phyloP scores from a whole-genome alignment of 2,797 vertebrate genomes.

The Siniperca scherzeri region DNA sequence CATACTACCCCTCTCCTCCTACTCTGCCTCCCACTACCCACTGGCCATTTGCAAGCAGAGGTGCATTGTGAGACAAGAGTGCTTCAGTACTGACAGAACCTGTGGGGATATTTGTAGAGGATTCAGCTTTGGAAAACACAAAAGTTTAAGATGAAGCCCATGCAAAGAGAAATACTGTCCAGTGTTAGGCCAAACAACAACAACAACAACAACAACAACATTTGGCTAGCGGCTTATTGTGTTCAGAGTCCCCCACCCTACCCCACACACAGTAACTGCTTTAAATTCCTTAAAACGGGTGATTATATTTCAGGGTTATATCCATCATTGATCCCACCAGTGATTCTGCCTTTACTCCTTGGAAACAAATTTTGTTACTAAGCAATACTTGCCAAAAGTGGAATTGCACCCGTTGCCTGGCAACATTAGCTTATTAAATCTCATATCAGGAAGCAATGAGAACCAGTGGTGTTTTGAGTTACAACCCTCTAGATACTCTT shows the following conservation, averaged over 20 bases:
- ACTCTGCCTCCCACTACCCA: constrained; percentile 71
- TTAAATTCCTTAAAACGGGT: constrained; percentile 38
- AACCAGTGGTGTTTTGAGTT: constrained; percentile 65
- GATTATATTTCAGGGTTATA: constrained; percentile 33
- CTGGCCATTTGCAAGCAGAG: constrained; percentile 74
- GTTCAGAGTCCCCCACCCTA: too few species aligned
- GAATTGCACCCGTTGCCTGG: constrained; percentile 79
- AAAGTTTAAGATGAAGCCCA: constrained; percentile 12
- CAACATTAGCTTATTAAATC: constrained; percentile 80
- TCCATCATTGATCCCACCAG: constrained; percentile 41
- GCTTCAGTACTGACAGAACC: constrained; percentile 57
- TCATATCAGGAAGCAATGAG: constrained; percentile 66
- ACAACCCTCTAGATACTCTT: constrained; percentile 62
- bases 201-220: too few species aligned
- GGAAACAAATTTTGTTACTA: constrained; percentile 76
- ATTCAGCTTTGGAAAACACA: constrained; percentile 29
- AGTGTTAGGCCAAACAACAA: not conserved
- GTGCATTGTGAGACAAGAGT: constrained; percentile 67
- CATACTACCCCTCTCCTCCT: constrained; percentile 76
- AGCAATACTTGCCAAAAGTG: constrained; percentile 79
- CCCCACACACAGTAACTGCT: not conserved
- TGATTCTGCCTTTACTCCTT: constrained; percentile 63
- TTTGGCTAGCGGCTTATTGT: not conserved
- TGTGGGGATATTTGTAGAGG: constrained; percentile 53
- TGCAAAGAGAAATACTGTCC: constrained; percentile 12